Evolutionary conservation across 2,113 vertebrate species (phyloP).

Genomic region (Pterocles orientalis): DNA sequence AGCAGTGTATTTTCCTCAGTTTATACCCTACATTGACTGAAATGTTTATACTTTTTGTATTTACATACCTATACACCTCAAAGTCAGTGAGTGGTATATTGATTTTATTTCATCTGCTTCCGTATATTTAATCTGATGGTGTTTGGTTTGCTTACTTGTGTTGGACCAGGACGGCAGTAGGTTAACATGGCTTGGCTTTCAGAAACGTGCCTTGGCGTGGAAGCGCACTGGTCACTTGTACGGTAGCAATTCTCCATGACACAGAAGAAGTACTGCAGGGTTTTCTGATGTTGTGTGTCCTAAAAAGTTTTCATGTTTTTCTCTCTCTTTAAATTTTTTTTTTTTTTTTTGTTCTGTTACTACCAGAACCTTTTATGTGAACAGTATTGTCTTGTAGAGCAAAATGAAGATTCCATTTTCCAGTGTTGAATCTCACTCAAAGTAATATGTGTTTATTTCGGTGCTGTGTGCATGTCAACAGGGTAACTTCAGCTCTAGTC

Average conservation of each 20-base stretch:
- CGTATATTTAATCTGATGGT: neutral
- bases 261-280: neutral
- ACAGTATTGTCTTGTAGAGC: neutral
- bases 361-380: neutral
- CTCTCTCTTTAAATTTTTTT: neutral
- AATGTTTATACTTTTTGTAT: neutral
- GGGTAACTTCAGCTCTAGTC: neutral
- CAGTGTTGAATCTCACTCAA: neutral
- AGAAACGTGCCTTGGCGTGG: neutral
- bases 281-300: neutral
- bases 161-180: neutral
- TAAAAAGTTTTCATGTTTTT: neutral
- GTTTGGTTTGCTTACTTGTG: neutral
- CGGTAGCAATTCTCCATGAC: neutral
- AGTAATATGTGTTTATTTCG: neutral
- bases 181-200: neutral
- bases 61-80: neutral
- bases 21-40: neutral
- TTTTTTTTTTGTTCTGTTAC: neutral
- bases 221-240: neutral
- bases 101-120: neutral
- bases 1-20: neutral
- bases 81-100: neutral
- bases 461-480: neutral
- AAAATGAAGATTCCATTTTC: neutral